Evolutionary conservation across 2,113 vertebrate genomes (phyloP).

Genomic region (Hyperopisus bebe): DNA sequence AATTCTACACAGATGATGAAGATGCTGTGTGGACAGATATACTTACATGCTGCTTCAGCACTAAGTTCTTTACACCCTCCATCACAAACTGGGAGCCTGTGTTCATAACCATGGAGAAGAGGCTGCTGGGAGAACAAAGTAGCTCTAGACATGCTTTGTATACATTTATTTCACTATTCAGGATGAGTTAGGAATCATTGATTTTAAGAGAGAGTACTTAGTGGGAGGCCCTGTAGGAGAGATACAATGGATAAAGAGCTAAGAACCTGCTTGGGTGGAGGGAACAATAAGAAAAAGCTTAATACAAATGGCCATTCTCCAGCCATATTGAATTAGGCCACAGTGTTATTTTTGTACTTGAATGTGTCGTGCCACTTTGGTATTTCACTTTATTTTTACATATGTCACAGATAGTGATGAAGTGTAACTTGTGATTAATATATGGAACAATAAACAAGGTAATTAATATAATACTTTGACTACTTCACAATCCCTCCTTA

Average conservation of each 20-base stretch:
- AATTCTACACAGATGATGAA: background rate
- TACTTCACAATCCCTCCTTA: background rate
- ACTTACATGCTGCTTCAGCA: slow-evolving; percentile 93
- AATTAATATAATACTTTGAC: background rate
- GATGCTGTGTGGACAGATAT: background rate
- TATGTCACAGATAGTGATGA: slow-evolving; percentile 6
- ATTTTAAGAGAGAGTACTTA: background rate
- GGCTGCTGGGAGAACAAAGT: slow-evolving; percentile 54
- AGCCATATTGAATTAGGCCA: background rate
- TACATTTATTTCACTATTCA: background rate
- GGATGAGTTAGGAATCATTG: background rate
- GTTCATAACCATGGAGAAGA: slow-evolving; percentile 96
- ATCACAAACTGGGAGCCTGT: slow-evolving; percentile 96
- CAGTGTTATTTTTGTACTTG: background rate
- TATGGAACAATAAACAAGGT: background rate
- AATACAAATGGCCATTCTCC: background rate
- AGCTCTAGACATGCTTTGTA: background rate
- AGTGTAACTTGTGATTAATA: background rate
- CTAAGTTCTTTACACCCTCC: slow-evolving; percentile 98
- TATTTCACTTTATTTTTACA: background rate
- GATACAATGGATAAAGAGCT: background rate
- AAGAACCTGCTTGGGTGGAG: background rate
- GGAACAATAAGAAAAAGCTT: background rate
- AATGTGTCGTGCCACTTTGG: background rate
- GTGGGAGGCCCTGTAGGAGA: background rate